Conservation (phyloP, 1,140 invertebrate species). For the Asbolus verrucosus region DNA sequence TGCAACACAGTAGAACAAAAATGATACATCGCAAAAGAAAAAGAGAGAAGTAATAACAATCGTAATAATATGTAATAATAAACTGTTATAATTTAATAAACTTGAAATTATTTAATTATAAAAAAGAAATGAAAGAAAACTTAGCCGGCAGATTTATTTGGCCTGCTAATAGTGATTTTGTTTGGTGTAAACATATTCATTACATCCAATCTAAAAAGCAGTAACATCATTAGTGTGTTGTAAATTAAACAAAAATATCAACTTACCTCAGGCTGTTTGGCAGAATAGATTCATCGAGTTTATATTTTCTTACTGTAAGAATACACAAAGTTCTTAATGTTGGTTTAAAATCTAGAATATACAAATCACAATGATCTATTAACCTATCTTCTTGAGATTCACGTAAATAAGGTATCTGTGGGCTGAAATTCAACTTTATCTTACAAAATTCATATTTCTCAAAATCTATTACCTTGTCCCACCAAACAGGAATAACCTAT, state of each 20-base stretch:
- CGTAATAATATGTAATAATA: too few species aligned
- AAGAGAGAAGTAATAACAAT: too few species aligned
- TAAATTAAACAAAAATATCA: background rate
- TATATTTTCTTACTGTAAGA: constrained; percentile 72
- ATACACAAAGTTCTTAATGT: constrained; percentile 77
- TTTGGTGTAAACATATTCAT: constrained; percentile 61
- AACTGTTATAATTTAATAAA: too few species aligned
- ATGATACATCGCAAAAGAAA: too few species aligned
- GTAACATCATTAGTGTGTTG: background rate
- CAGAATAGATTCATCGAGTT: constrained; percentile 72
- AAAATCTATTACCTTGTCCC: constrained; percentile 77
- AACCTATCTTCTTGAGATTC: constrained; percentile 61
- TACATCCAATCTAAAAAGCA: constrained; percentile 55
- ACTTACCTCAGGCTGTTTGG: constrained; percentile 74
- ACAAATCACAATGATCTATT: constrained; percentile 82
- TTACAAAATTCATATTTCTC: constrained; percentile 22
- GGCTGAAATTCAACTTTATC: constrained; percentile 50
- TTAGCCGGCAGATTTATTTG: constrained; percentile 62
- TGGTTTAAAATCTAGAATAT: constrained; percentile 81
- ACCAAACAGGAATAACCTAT: constrained; percentile 85
- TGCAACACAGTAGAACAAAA: too few species aligned
- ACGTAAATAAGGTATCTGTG: constrained; percentile 42
- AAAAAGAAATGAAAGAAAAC: background rate
- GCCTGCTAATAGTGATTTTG: constrained; percentile 60
- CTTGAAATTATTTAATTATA: too few species aligned